These are phyloP conservation scores for Tympanuchus pallidicinctus DNA, from an alignment of 2,113 vertebrate species.

Conservation along the genomic window DNA sequence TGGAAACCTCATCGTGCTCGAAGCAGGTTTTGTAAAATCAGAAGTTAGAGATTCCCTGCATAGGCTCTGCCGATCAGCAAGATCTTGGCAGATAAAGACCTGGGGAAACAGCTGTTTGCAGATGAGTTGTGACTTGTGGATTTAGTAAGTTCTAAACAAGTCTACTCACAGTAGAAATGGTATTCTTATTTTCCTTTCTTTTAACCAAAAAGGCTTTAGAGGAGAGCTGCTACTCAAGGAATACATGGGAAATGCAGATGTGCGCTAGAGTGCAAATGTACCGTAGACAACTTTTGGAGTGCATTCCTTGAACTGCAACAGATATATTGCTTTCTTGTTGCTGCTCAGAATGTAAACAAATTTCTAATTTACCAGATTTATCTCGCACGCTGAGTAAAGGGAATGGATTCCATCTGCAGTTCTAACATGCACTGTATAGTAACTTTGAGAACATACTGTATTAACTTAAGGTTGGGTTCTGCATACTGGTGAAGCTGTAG, in stretches of 20 bases:
- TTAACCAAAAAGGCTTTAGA: background rate
- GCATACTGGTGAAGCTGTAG: slow-evolving; percentile 18
- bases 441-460: slow-evolving; percentile 13
- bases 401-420: slow-evolving; percentile 40
- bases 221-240: background rate
- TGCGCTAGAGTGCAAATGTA: background rate
- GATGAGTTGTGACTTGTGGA: background rate
- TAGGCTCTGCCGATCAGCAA: background rate
- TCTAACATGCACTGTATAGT: background rate
- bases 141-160: background rate
- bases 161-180: background rate
- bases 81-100: background rate
- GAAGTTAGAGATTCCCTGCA: background rate
- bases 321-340: slow-evolving; percentile 21
- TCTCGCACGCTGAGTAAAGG: background rate
- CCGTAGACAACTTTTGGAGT: background rate
- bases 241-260: background rate
- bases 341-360: slow-evolving; percentile 65
- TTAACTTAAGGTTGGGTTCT: slow-evolving; percentile 20
- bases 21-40: background rate
- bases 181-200: background rate
- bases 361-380: slow-evolving; percentile 32
- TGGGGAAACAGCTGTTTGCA: background rate
- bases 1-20: background rate
- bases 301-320: background rate